Base-by-base conservation (phyloP, 1,140 invertebrate species). In the Xylocopa sonorina region DNA sequence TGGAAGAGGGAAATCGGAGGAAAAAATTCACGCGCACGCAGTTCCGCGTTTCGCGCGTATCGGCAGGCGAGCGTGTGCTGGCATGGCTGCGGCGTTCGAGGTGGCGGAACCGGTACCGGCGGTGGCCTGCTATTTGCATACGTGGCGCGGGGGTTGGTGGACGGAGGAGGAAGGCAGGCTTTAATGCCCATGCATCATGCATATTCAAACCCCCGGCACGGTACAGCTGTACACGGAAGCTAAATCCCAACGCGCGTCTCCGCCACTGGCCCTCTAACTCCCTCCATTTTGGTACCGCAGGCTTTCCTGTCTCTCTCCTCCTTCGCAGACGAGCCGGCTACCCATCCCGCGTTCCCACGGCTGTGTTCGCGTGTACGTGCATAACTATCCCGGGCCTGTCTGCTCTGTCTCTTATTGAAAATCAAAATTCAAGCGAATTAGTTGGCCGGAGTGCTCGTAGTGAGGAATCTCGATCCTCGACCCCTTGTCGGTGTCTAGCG, bases 161-260 rank as follows among this genome's bases (percentile, higher is more conserved):
- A 80, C 77, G 68, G 69, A 78, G 57, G 77, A 82, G 80, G 75
- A 66, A 80, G 68, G 82, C 83, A 83, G 87, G 91, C 91, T 92
- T 92, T 92, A 92, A 92, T 92, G 91, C 90, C 89, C 89, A 92
- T 92, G 92, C 91, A 92, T 92, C 92, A 92, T 92, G 90, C 91
- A 92, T 92, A 92, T 92, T 92, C 92, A 92, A 91, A 91, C 88
- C 88, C 89, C 87, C 78, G 85, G 73, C 88, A 80, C 83, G 90
- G 88, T 92, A 91, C 91, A 90, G 89, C 90, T 91, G 90, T 92
- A 91, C 90, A 87, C 86, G 89, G 87, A 92, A 92, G 90, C 91
- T 90, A 90, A 92, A 92, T 92, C 91, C 91, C 90, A 91, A 88
- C 88, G 89, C 89, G 84, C 88, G 88, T 88, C 76, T 82, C 83